Percentiles rank a stretch among this genome's conserved stretches.
phyloP scores from a whole-genome alignment of 2,113 vertebrate species.

The Sylvia atricapilla region DNA sequence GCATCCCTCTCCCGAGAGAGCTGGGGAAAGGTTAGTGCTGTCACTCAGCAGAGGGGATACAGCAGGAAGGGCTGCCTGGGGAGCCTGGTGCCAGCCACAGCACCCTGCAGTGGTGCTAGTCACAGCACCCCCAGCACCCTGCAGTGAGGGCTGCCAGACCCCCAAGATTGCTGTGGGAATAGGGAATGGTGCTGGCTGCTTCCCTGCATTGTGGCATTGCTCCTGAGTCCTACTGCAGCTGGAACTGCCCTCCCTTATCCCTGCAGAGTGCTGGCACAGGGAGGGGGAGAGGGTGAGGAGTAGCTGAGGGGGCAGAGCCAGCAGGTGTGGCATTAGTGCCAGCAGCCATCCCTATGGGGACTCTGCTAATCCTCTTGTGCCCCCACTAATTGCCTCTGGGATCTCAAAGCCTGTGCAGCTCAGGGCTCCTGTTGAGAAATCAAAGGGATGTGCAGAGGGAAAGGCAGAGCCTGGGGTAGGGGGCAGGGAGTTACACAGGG shows the following conservation, averaged over 20 bases:
- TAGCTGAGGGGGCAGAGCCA: neutral
- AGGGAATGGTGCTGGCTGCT: neutral
- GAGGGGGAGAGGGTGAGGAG: neutral
- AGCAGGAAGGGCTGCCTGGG: neutral
- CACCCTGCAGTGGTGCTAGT: neutral
- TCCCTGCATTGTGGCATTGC: neutral
- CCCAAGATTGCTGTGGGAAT: neutral
- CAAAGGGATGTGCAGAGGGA: neutral
- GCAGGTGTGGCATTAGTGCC: neutral
- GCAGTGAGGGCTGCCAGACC: neutral
- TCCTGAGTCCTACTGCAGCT: neutral
- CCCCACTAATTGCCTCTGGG: neutral
- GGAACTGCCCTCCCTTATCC: neutral
- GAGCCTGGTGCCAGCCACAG: neutral
- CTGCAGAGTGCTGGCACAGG: fast-evolving
- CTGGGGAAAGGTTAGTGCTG: conserved; percentile 35
- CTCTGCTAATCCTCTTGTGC: neutral
- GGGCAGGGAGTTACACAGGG: fast-evolving
- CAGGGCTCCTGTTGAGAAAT: neutral
- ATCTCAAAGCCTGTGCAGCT: neutral
- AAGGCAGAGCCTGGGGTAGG: neutral
- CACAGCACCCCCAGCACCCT: neutral
- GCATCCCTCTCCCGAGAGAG: neutral
- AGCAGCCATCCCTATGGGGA: neutral
- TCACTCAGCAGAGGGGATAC: neutral